Percentiles rank a stretch among this genome's conserved stretches.
phyloP scores from a whole-genome alignment of 2,113 vertebrate species.

The Chionodraco myersi region DNA sequence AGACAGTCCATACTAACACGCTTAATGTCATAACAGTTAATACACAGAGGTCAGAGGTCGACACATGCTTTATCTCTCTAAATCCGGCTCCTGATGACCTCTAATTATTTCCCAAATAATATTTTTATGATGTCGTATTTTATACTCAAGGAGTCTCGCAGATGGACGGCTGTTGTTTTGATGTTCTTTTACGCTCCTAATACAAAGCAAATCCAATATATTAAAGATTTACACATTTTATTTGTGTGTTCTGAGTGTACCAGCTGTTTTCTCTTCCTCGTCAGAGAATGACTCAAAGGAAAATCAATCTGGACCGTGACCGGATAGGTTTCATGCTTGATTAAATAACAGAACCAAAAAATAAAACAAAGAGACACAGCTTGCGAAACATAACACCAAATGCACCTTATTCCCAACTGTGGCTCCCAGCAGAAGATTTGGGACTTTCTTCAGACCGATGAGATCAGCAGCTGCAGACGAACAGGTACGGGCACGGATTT shows the following conservation, averaged over 20 bases:
- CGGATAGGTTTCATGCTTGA: slow-evolving; percentile 43
- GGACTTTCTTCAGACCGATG: slow-evolving; percentile 56
- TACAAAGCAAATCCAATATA: too few species aligned
- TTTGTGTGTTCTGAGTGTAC: background rate
- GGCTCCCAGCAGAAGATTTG: slow-evolving; percentile 13
- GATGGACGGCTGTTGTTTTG: background rate
- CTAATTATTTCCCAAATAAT: too few species aligned
- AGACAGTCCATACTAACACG: background rate
- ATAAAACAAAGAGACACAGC: background rate
- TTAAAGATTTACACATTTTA: too few species aligned
- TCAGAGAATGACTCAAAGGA: slow-evolving; percentile 45
- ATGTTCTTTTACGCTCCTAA: too few species aligned
- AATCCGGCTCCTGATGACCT: too few species aligned
- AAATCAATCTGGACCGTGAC: slow-evolving; percentile 43
- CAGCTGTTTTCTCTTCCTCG: slow-evolving; percentile 12
- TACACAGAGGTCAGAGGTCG: too few species aligned
- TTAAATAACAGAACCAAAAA: slow-evolving; percentile 33
- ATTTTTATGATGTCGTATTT: too few species aligned
- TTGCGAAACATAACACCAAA: slow-evolving; percentile 38
- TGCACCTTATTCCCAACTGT: slow-evolving; percentile 8
- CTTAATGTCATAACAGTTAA: too few species aligned
- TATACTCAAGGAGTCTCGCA: background rate
- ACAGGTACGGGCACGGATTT: background rate
- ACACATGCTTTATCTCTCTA: too few species aligned
- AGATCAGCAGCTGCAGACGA: slow-evolving; percentile 34